Evolutionary conservation across 92 coral and sea anemone species (phyloP), one percentile per base, ranked within the genome.

Genomic region (Umimayanthus chanpuru): DNA sequence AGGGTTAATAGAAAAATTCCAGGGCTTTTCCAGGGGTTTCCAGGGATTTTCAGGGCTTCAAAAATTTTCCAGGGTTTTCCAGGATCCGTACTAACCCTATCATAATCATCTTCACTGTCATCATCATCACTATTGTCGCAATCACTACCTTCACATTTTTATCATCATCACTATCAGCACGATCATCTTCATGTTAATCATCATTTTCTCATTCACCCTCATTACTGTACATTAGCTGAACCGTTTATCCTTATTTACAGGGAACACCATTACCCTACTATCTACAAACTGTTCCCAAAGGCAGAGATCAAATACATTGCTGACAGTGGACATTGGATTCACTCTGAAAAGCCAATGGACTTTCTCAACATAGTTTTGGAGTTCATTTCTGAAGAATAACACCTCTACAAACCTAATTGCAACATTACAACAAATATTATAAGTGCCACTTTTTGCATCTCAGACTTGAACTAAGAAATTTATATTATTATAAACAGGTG

Each of bases 291-390:
- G 8, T 96, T 96, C 89, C 98, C 98, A 66, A 89, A 88, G 81
- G 98, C 96, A 53, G 93, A 91, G 39, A 85, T 93, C 30, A 92
- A 93, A 32, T 92, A 80, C 64, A 92, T 96, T 61, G 91, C 98
- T 73, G 98, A 94, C 89, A 91, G 94, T 39, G 98, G 99, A 3
- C 99, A 95, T 90, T 97, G 98, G 95, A 93, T 89, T 3, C 98
- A 97, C 88, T 84, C 96, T 8, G 97, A 95, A 79, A 94, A 97
- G 88, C 98, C 99, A 39, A 26, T 53, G 47, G 97, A 97, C 76
- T 91, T 97, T 79, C 85, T 91, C 56, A 79, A 94, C 56, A 89
- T 89, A 49, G 94, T 95, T 12, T 73, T 79, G 38, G 94, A 93
- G 18, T 95, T 94, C 92, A 82, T 82, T 70, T 82, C 86, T 15